phyloP scores from a whole-genome alignment of 2,113 vertebrate genomes.

The Notarius lentiginosus region DNA sequence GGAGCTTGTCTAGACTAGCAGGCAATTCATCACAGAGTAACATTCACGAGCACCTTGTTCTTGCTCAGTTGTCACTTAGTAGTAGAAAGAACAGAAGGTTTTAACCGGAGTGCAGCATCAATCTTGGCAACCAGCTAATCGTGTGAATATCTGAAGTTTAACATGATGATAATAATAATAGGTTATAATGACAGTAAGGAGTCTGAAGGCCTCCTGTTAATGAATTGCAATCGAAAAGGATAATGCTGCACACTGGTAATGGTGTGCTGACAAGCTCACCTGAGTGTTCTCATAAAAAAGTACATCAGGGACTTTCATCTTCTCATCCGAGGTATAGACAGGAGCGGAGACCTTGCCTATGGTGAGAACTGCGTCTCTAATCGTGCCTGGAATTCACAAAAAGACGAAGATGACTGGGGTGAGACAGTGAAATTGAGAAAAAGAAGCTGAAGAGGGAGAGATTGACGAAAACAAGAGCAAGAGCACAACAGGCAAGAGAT shows the following conservation, averaged over 20 bases:
- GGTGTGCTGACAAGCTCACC: constrained; percentile 68
- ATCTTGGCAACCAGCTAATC: not conserved
- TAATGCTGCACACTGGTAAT: not conserved
- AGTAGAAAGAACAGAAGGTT: constrained; percentile 19
- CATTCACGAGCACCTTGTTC: not conserved
- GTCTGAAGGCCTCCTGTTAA: not conserved
- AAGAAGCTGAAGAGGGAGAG: not conserved
- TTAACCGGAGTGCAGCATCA: not conserved
- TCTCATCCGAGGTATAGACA: constrained; percentile 77
- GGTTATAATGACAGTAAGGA: not conserved
- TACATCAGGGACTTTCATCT: constrained; percentile 93
- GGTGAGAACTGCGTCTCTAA: constrained; percentile 80
- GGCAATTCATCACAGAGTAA: not conserved
- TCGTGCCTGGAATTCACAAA: constrained; percentile 71
- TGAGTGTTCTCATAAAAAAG: constrained; percentile 96
- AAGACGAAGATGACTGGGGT: not conserved
- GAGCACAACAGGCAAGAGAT: not conserved
- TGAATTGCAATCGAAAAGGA: not conserved
- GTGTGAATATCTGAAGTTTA: not conserved
- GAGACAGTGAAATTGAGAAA: not conserved
- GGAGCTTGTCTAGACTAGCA: not conserved
- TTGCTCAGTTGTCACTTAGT: not conserved
- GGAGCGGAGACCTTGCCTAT: constrained; percentile 82
- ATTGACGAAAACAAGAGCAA: not conserved
- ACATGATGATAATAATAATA: constrained; percentile 7